These are phyloP conservation scores for Myotis yumanensis DNA, from an alignment of 2,113 vertebrate genomes.

Conservation along the genomic window DNA sequence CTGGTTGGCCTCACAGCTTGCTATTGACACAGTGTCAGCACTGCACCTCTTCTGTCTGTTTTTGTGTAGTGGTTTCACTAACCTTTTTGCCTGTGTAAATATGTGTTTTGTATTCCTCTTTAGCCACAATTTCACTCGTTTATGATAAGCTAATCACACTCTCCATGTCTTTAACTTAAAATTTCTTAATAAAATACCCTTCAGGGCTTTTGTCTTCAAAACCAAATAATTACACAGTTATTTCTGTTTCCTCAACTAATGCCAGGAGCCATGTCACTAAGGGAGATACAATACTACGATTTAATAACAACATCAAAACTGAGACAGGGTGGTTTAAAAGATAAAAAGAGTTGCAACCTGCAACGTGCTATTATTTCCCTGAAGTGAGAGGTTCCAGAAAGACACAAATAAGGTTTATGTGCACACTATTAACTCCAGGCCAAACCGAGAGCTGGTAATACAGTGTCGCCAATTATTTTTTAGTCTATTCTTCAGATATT, in stretches of 20 bases:
- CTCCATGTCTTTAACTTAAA: not conserved
- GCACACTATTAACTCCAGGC: not conserved
- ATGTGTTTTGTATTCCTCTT: not conserved
- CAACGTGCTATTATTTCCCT: not conserved
- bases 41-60: not conserved
- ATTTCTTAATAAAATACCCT: conserved; percentile 6
- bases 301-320: conserved; percentile 30
- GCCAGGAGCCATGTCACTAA: not conserved
- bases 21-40: not conserved
- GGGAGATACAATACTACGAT: not conserved
- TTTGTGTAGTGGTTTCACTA: not conserved
- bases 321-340: not conserved
- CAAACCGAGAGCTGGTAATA: not conserved
- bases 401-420: not conserved
- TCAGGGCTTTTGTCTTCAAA: not conserved
- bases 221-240: not conserved
- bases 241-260: conserved; percentile 13
- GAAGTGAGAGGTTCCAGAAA: not conserved
- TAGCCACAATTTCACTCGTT: not conserved
- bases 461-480: conserved; percentile 2
- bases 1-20: not conserved
- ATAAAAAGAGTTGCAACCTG: not conserved
- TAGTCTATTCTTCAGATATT: conserved; percentile 45
- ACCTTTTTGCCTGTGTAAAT: not conserved
- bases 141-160: not conserved